Evolutionary conservation across 2,888 invertebrate species (phyloP).

Genomic region (Drosophila leonis): DNA sequence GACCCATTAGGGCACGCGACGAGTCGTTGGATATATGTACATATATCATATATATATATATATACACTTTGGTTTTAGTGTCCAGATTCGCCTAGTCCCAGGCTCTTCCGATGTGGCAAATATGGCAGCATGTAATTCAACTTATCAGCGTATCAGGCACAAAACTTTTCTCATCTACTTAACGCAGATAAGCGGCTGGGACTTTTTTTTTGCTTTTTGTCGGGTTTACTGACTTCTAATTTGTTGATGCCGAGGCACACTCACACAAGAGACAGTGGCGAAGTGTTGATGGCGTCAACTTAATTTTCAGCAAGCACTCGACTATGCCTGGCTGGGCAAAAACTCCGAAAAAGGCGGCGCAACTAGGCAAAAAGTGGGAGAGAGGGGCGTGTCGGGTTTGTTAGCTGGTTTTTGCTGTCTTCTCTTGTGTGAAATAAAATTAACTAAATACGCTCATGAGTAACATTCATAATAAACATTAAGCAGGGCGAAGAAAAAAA

Average conservation of each 20-base stretch:
- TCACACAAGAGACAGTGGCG: conserved; percentile 59
- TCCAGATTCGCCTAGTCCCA: conserved; percentile 49
- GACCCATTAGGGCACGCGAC: conserved; percentile 36
- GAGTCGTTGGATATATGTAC: background rate
- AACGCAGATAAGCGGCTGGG: conserved; percentile 76
- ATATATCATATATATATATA: background rate
- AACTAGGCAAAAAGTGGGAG: conserved; percentile 48
- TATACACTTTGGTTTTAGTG: conserved; percentile 20
- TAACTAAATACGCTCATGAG: conserved; percentile 82
- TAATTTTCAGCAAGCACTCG: conserved; percentile 74
- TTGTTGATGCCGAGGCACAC: conserved; percentile 60
- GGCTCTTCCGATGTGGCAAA: conserved; percentile 48
- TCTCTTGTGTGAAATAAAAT: conserved; percentile 82
- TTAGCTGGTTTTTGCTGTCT: conserved; percentile 55
- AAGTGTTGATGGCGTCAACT: conserved; percentile 80
- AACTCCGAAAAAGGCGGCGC: conserved; percentile 50
- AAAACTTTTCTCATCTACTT: conserved; percentile 82
- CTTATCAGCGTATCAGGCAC: conserved; percentile 74
- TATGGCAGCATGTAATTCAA: conserved; percentile 75
- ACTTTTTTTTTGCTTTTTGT: conserved; percentile 49
- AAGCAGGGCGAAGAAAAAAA: conserved; percentile 62
- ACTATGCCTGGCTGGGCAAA: conserved; percentile 57
- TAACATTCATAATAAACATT: conserved; percentile 83
- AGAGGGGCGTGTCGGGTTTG: background rate
- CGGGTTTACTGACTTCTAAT: conserved; percentile 78